Evolutionary conservation across 2,797 vertebrate species (phyloP).

Genomic region (Oreochromis grahami): DNA sequence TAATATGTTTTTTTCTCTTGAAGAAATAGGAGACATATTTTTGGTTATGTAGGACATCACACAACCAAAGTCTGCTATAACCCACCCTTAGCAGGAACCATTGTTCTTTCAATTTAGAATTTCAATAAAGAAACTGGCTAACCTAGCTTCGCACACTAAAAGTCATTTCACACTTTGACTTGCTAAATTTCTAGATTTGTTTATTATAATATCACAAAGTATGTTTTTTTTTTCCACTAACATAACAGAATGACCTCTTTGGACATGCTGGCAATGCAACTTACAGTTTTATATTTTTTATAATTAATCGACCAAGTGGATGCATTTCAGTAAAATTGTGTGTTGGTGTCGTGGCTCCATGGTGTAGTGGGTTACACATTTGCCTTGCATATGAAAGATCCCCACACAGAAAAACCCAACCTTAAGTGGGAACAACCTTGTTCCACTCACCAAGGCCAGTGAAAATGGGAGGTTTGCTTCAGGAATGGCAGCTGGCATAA

Average conservation of each 20-base stretch:
- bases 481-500: neutral
- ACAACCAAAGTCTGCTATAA: neutral
- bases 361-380: neutral
- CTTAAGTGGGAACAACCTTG: neutral
- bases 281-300: neutral
- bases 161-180: neutral
- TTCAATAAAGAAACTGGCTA: neutral
- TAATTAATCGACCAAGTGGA: neutral
- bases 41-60: neutral
- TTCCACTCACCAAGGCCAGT: neutral
- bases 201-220: neutral
- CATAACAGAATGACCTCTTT: neutral
- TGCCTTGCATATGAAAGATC: neutral
- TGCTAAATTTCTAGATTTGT: neutral
- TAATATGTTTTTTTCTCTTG: neutral
- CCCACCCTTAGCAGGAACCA: neutral
- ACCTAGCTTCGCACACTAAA: neutral
- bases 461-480: neutral
- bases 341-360: neutral
- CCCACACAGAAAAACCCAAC: neutral
- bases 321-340: neutral
- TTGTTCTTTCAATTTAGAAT: neutral
- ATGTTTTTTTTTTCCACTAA: neutral
- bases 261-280: neutral
- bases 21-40: neutral